Conservation (phyloP, 1,140 invertebrate species). For the Drosophila rufa region DNA sequence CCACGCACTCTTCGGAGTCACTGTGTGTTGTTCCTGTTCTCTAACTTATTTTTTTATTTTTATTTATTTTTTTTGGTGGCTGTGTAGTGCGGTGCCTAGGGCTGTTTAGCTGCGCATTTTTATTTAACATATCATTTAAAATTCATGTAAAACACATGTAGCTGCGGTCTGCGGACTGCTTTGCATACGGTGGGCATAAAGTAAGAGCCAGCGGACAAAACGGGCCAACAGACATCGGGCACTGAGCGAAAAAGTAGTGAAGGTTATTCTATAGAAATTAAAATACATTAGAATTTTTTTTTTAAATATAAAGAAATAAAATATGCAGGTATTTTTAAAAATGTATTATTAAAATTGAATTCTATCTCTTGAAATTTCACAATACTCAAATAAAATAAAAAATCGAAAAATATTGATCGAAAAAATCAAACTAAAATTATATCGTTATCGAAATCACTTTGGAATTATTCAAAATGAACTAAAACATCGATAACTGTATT, state of each 20-base stretch:
- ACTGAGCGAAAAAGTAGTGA: neutral
- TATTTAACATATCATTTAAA: constrained; percentile 84
- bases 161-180: constrained; percentile 60
- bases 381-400: no score
- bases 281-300: no score
- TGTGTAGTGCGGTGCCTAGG: constrained; percentile 39
- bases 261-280: no score
- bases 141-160: constrained; percentile 84
- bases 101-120: constrained; percentile 83
- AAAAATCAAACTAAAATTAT: no score
- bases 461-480: no score
- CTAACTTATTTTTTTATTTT: constrained; percentile 40
- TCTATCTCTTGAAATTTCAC: no score
- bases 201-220: constrained; percentile 48
- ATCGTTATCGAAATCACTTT: no score
- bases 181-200: constrained; percentile 82
- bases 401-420: no score
- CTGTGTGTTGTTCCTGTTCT: constrained; percentile 21
- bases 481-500: no score
- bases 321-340: no score
- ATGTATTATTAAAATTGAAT: no score
- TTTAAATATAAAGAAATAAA: no score
- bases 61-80: constrained; percentile 35
- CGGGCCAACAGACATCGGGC: neutral
- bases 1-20: constrained; percentile 49